A percentile compares a stretch with the other conserved stretches of the same genome.
These are phyloP conservation scores for Brachionichthys hirsutus DNA, from an alignment of 2,113 vertebrate genomes.

Conservation along the genomic window DNA sequence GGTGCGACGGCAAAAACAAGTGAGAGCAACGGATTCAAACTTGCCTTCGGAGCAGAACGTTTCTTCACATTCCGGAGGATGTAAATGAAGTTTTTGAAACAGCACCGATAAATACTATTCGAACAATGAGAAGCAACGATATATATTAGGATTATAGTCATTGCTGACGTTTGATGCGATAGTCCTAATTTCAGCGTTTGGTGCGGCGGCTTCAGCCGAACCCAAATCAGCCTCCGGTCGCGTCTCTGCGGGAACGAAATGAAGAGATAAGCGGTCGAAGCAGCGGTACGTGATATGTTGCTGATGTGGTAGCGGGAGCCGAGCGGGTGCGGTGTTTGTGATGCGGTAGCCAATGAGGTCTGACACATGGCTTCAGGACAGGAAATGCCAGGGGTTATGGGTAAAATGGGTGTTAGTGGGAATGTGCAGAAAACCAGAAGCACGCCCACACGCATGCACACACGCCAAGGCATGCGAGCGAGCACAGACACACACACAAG, in stretches of 20 bases:
- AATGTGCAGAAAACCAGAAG: constrained; percentile 53
- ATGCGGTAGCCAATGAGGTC: constrained; percentile 67
- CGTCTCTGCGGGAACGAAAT: constrained; percentile 17
- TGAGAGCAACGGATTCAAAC: too few relatives aligned
- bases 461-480: constrained; percentile 34
- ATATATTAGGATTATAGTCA: too few relatives aligned
- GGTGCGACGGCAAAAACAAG: too few relatives aligned
- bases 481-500: constrained; percentile 24
- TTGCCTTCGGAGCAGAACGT: too few relatives aligned
- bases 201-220: constrained; percentile 49
- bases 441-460: constrained; percentile 43
- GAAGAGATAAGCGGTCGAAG: constrained; percentile 33
- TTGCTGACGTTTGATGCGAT: too few relatives aligned
- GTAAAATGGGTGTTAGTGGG: constrained; percentile 69
- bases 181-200: constrained; percentile 32
- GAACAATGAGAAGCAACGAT: too few relatives aligned
- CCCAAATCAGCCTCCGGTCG: constrained; percentile 23
- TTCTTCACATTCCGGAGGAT: too few relatives aligned
- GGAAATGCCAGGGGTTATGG: constrained; percentile 74
- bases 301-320: constrained; percentile 36
- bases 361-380: constrained; percentile 73
- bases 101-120: too few relatives aligned
- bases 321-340: constrained; percentile 57
- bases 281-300: constrained; percentile 30
- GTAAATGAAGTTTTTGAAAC: too few relatives aligned